Evolutionary conservation across 1,140 invertebrate species (phyloP), one percentile per base, ranked within the genome.

Genomic region (Trinorchestia longiramus): DNA sequence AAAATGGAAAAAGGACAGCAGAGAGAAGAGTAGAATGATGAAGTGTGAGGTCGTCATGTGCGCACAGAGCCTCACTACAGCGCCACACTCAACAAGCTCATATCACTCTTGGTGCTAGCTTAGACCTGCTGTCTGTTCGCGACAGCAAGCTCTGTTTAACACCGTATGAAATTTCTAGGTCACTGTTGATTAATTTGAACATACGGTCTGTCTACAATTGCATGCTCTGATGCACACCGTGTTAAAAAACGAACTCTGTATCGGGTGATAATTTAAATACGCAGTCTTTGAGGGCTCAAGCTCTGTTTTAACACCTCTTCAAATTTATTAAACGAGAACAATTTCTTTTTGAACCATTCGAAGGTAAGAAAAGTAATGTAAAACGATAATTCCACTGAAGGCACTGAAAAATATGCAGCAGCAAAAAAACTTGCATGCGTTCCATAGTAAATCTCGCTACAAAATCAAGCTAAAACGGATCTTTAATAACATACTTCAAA

Each of bases 81-180:
- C 44, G 43, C 23, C 43, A n/a, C 95, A 62, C 43, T 44, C 42
- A 28, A 0, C 62, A 87, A 96, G 15, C 41, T 77, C 4, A 62
- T 87, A 53, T 41, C 42, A 43, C 0, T 95, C 17, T 47, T 43
- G n/a, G 62, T 43, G 43, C 77, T 53, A 57, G 62, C 44, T 88
- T 57, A 95, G 57, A 53, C 43, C 53, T 43, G n/a, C 88, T 57
- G 43, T 62, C 53, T 94, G n/a, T 57, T 47, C 47, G n/a, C 77
- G n/a, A 90, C 95, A n/a, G 87, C 57, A 53, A n/a, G 57, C 95
- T 94, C 45, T 94, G 62, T 90, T 53, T 94, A 43, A 95, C 42
- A 91, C 77, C 95, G 43, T 42, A 87, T 8, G 47, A 53, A 53
- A 53, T 53, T 6, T 53, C 19, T 19, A 53, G 6, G 47, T 19